Percentiles rank a stretch among this genome's conserved stretches.
Conservation (phyloP, 2,797 vertebrate genomes). For the Argya squamiceps region DNA sequence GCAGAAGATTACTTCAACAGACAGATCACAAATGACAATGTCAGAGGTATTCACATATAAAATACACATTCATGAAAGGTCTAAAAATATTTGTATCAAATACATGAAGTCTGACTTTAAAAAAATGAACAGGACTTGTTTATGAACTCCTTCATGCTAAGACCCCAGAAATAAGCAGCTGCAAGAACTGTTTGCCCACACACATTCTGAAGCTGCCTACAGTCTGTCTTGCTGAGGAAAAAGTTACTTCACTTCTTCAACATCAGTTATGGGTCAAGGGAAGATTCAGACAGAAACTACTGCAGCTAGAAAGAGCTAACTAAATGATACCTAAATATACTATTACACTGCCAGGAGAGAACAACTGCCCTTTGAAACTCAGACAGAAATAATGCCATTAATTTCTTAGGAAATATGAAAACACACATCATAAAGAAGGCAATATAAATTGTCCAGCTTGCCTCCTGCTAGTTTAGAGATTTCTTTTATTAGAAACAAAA, state of each 20-base stretch:
- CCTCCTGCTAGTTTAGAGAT: neutral
- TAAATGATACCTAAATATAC: neutral
- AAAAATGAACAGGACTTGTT: neutral
- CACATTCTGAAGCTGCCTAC: conserved; percentile 59
- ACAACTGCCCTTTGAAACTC: neutral
- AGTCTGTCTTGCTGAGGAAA: neutral
- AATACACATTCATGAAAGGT: neutral
- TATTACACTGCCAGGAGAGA: neutral
- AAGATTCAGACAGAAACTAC: neutral
- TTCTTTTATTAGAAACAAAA: neutral
- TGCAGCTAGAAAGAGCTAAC: neutral
- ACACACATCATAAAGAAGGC: neutral
- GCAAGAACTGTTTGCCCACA: conserved; percentile 51
- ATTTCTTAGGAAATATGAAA: neutral
- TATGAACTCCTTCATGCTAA: neutral
- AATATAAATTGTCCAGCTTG: neutral
- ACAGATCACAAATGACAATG: neutral
- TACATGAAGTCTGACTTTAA: neutral
- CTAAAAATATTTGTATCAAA: neutral
- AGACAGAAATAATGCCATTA: neutral
- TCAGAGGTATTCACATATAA: neutral
- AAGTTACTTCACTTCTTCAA: conserved; percentile 20
- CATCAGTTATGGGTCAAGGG: neutral
- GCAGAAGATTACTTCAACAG: neutral
- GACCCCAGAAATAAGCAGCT: conserved; percentile 13